Evolutionary conservation across 2,797 vertebrate species (phyloP), one percentile per base, ranked within the genome.

Genomic region (Catamblyrhynchus diadema): DNA sequence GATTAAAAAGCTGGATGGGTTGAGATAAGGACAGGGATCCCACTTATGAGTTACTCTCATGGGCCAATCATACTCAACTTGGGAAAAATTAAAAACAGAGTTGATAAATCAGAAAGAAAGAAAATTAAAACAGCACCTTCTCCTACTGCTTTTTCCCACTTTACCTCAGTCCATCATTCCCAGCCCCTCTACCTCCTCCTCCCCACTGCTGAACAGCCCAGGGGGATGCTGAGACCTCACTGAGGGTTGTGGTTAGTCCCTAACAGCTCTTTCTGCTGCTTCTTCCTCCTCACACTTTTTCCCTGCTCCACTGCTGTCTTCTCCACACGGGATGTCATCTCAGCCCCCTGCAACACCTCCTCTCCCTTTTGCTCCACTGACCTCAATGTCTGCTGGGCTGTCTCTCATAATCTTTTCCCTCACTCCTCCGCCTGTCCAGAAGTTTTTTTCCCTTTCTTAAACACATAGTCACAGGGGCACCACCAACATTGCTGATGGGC

Each of bases 401-500:
- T n/a, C 20, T 48, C 23, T 60, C 37, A 44, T 15, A 9, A 17
- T 10, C 53, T 75, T 61, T 66, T 28, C 17, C 23, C 30, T 80
- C 25, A 9, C 7, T 82, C 6, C 5, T 64, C 37, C 86, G 9
- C n/a, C 25, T 61, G 12, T 14, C 21, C 33, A 51, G 33, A 27
- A 24, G 27, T 53, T 61, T 69, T 65, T 65, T 73, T 17, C 11
- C 3, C 16, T 57, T 64, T 69, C 35, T 44, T 35, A 64, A 64
- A 39, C 23, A 41, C 2, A 7, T 65, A 61, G 80, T 64, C 37
- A 24, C 25, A 48, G 25, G 61, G 30, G 20, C 6, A 12, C 9
- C 54, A 65, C 13, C 32, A 53, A 4, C 1, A 0, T 19, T 2
- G 2, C 44, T 41, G 44, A 39, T 4, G 30, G 30, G 16, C 18